phyloP scores from a whole-genome alignment of 2,113 vertebrate species.

The Dryoscopus gambensis region DNA sequence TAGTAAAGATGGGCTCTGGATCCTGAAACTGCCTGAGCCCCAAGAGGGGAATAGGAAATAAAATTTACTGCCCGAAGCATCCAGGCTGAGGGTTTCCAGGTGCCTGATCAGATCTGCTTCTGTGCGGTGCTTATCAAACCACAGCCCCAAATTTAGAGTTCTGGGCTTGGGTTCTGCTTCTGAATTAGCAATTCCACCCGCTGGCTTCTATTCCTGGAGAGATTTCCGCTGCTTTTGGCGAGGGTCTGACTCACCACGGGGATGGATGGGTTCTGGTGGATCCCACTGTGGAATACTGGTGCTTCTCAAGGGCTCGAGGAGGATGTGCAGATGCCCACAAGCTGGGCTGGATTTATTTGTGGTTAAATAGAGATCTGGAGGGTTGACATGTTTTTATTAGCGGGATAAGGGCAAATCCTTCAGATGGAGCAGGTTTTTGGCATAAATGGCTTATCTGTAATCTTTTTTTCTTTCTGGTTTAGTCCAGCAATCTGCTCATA shows the following conservation, averaged over 20 bases:
- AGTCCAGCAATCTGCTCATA: background rate
- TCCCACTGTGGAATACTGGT: background rate
- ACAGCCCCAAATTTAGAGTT: background rate
- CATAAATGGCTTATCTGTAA: slow-evolving; percentile 36
- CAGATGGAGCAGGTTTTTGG: background rate
- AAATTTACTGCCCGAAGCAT: background rate
- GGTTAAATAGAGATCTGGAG: background rate
- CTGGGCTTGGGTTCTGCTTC: background rate
- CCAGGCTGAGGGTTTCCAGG: background rate
- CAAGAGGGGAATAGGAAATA: background rate
- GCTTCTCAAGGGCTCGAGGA: background rate
- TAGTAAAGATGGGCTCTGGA: background rate
- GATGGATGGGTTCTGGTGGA: background rate
- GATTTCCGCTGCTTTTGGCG: background rate
- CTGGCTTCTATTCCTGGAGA: slow-evolving; percentile 41
- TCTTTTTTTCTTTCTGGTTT: background rate
- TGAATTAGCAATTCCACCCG: slow-evolving; percentile 1
- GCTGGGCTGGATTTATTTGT: background rate
- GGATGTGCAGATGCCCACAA: background rate
- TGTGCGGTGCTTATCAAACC: background rate
- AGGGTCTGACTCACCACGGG: background rate
- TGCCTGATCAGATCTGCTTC: background rate
- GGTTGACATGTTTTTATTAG: background rate
- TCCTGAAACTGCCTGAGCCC: background rate
- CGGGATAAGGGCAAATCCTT: background rate